These are phyloP conservation scores for Stenchaetothrips biformis DNA, from an alignment of 2,888 invertebrate genomes.

Conservation along the genomic window DNA sequence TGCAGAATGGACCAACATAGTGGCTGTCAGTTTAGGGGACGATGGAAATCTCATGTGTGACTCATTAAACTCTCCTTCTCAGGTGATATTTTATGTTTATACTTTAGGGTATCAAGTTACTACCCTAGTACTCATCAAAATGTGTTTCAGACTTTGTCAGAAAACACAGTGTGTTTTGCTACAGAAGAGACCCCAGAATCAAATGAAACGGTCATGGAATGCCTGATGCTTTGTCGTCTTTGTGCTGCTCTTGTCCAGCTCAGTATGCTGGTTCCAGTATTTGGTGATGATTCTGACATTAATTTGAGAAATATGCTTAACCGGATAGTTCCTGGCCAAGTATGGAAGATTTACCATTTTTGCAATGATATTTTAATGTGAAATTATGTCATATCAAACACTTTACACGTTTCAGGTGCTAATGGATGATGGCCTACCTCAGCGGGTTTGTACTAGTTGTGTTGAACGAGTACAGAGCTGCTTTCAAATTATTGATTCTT, in stretches of 20 bases:
- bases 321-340: not conserved
- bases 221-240: conserved; percentile 5
- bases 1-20: conserved; percentile 5
- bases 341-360: not conserved
- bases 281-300: not conserved
- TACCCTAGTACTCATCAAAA: too few relatives aligned
- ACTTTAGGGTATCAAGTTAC: not conserved
- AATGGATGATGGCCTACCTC: conserved; percentile 1
- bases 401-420: not conserved
- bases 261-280: not conserved
- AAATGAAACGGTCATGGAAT: conserved; percentile 1
- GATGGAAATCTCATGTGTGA: conserved; percentile 1
- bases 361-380: too few relatives aligned
- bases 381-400: too few relatives aligned
- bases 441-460: not conserved
- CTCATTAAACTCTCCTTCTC: not conserved
- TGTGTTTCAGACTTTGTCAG: not conserved
- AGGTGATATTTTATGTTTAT: not conserved
- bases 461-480: not conserved
- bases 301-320: not conserved
- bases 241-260: conserved; percentile 2
- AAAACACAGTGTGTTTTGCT: not conserved
- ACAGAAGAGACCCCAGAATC: not conserved
- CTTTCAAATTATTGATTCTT: not conserved
- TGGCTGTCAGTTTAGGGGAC: not conserved